A percentile compares a stretch with the other conserved stretches of the same genome.
phyloP scores from a whole-genome alignment of 2,797 vertebrate genomes.

The Tapera naevia region DNA sequence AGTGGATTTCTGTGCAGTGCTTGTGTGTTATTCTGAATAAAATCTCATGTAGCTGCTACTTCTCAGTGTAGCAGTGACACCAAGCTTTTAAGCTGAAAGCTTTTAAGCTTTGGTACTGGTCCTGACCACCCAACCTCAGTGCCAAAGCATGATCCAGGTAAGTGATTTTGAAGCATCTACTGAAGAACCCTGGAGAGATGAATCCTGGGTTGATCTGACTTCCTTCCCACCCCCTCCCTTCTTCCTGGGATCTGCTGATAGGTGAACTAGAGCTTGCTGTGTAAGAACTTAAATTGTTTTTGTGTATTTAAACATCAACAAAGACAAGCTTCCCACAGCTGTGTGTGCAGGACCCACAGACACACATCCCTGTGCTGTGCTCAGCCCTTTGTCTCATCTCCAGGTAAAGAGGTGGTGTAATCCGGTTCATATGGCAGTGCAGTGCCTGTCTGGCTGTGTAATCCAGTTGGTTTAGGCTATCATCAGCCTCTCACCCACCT shows the following conservation, averaged over 20 bases:
- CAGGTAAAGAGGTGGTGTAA: neutral
- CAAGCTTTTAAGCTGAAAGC: neutral
- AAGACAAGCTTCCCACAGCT: neutral
- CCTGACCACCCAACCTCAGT: neutral
- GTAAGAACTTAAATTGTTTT: neutral
- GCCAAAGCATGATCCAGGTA: neutral
- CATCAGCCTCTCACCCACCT: neutral
- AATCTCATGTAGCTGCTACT: neutral
- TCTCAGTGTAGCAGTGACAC: neutral
- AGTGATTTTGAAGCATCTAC: rapidly evolving
- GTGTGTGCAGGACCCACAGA: neutral
- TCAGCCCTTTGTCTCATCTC: neutral
- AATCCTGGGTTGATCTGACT: neutral
- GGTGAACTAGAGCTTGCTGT: neutral
- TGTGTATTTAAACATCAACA: neutral
- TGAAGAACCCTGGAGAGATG: neutral
- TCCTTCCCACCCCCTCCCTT: neutral
- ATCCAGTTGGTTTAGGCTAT: neutral
- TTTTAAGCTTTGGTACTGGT: neutral
- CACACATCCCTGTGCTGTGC: neutral
- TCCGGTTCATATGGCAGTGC: neutral
- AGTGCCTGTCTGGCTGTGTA: neutral
- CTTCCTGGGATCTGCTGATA: neutral
- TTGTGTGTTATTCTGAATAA: neutral
- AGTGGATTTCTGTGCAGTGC: neutral